Evolutionary conservation across 2,113 vertebrate genomes (phyloP).

Genomic region (Verasper variegatus): DNA sequence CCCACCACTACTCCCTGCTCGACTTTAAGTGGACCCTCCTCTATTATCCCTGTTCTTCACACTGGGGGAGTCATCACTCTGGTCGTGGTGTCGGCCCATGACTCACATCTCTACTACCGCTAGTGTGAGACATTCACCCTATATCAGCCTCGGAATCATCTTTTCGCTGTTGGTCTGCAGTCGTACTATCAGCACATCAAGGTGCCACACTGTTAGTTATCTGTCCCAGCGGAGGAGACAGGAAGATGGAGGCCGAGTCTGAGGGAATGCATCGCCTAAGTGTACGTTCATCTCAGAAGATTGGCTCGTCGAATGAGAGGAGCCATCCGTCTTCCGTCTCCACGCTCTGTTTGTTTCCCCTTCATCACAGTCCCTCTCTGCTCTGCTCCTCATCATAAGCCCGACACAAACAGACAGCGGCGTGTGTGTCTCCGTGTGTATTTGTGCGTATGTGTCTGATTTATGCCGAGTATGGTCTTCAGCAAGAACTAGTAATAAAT

Average conservation of each 20-base stretch:
- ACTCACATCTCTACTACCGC: constrained; percentile 48
- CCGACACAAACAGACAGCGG: constrained; percentile 37
- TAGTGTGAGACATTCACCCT: constrained; percentile 37
- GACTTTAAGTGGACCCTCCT: constrained; percentile 54
- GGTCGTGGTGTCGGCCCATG: constrained; percentile 35
- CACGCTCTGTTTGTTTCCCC: constrained; percentile 63
- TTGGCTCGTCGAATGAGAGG: constrained; percentile 56
- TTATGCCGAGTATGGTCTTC: constrained; percentile 60
- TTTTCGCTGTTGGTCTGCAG: constrained; percentile 31
- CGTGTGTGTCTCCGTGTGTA: constrained; percentile 34
- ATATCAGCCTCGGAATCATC: constrained; percentile 42
- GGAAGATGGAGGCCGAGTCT: constrained; percentile 46
- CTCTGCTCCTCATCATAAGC: constrained; percentile 63
- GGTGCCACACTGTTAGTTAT: constrained; percentile 54
- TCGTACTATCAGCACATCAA: constrained; percentile 42
- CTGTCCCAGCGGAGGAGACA: constrained; percentile 48
- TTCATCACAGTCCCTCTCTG: constrained; percentile 58
- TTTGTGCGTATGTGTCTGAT: constrained; percentile 58
- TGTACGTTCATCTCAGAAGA: constrained; percentile 57
- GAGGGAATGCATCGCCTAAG: constrained; percentile 26
- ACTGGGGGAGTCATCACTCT: constrained; percentile 59
- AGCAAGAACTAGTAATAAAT: constrained; percentile 69
- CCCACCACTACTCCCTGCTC: constrained; percentile 46
- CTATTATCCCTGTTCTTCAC: constrained; percentile 63
- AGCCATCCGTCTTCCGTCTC: constrained; percentile 67